Base-by-base conservation (phyloP, 2,797 vertebrate genomes). In the Margarornis squamiger region DNA sequence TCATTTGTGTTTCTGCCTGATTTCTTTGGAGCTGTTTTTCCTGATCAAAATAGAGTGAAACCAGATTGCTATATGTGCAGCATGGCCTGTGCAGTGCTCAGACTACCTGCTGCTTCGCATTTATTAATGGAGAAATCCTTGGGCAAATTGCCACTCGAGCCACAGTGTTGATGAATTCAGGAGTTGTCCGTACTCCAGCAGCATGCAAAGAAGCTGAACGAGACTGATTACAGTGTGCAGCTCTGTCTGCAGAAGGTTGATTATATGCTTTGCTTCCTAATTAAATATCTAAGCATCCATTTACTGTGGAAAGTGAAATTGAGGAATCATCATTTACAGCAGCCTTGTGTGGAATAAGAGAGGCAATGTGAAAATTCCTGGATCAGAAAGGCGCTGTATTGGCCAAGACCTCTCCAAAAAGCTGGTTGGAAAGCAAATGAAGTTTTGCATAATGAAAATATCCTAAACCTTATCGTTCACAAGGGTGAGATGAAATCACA, bases 221-320 rank as follows among this genome's bases (percentile, higher is more conserved):
- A 73, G 58, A 32, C 88, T 74, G 88, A 93, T 97, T 95, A 82
- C 26, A 29, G 59, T 51, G 39, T 59, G 39, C 71, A 92, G 79
- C 63, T 90, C 65, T 77, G 52, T 81, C 83, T 96, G 80, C 74
- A 71, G 76, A 92, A 74, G 49, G 72, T 74, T 92, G 90, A 94
- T 92, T 96, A 77, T 79, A 79, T 74, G 90, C 52, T 91, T 95
- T 94, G 76, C 83, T 86, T 95, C 85, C 88, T 92, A 96, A 95
- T 94, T 97, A 95, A 95, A 91, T 88, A 94, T 83, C 83, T 89
- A 88, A 96, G 89, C 74, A 74, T 67, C 74, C 34, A 0, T 93
- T 96, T 88, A 77, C 24, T 18, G 66, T 57, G 30, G 17, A 76
- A 92, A 88, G 68, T 45, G 62, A 82, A 88, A 91, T 26, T 66